A percentile compares a stretch with the other conserved stretches of the same genome.
Conservation (phyloP, 2,888 invertebrate genomes). For the Dasysyrphus albostriatus region DNA sequence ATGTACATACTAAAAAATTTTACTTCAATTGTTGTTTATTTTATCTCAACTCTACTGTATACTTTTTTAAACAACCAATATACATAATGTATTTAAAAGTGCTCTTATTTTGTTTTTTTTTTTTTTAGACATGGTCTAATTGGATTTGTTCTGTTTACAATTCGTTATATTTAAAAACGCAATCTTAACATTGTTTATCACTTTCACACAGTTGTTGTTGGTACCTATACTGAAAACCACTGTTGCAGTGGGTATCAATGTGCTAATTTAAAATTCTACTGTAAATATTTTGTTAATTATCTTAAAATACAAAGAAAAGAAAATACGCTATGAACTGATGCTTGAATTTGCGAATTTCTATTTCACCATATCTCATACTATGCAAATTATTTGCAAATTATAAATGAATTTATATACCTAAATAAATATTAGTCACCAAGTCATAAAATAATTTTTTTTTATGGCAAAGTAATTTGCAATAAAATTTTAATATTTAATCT, state of each 20-base stretch:
- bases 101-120: background rate
- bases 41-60: background rate
- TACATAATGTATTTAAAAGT: background rate
- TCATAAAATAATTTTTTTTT: background rate
- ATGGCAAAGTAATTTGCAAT: background rate
- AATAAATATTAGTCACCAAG: conserved; percentile 13
- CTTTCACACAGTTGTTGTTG: background rate
- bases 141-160: conserved; percentile 5
- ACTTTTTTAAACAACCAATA: background rate
- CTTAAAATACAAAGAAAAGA: conserved; percentile 12
- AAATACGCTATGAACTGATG: background rate
- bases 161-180: background rate
- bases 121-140: background rate
- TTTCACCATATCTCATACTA: background rate
- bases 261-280: conserved; percentile 46
- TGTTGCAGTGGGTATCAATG: conserved; percentile 2
- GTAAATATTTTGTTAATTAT: conserved; percentile 54
- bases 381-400: conserved; percentile 20
- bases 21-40: background rate
- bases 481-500: background rate
- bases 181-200: conserved; percentile 12
- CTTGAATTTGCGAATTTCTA: conserved; percentile 17
- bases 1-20: background rate
- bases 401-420: conserved; percentile 16
- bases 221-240: background rate